A percentile compares a stretch with the other conserved stretches of the same genome.
Evolutionary conservation across 2,113 vertebrate genomes (phyloP).

Genomic region (Asarcornis scutulata): DNA sequence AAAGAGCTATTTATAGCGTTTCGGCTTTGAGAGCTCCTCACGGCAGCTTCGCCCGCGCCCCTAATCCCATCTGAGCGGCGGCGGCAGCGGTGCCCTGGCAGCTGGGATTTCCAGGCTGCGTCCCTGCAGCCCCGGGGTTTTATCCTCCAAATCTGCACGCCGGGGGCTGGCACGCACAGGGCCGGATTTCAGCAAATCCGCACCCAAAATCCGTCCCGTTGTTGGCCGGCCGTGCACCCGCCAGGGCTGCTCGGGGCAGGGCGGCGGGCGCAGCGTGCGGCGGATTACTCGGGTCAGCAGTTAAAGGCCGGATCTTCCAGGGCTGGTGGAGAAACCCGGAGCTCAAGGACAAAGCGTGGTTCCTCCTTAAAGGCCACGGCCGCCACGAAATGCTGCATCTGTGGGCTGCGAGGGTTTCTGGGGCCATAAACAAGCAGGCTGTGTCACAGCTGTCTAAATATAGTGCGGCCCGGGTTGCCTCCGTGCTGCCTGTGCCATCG

Average conservation of each 20-base stretch:
- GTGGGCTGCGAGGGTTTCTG: background rate
- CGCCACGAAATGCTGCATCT: background rate
- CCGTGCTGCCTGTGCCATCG: background rate
- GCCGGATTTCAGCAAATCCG: background rate
- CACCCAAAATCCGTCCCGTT: background rate
- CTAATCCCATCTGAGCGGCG: background rate
- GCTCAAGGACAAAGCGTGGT: constrained; percentile 27
- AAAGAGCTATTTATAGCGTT: background rate
- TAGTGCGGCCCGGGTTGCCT: constrained; percentile 34
- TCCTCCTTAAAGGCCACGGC: constrained; percentile 39
- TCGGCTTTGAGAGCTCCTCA: background rate
- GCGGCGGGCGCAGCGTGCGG: background rate
- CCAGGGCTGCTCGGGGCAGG: background rate
- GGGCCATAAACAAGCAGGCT: background rate
- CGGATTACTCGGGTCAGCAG: constrained; percentile 10
- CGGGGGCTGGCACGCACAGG: background rate
- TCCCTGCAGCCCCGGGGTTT: background rate
- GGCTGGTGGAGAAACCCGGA: background rate
- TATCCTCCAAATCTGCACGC: background rate
- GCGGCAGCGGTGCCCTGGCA: background rate
- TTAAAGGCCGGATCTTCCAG: background rate
- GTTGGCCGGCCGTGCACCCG: background rate
- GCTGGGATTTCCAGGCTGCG: background rate
- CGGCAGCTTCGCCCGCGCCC: background rate
- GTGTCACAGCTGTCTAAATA: constrained; percentile 59